A percentile compares a stretch with the other conserved stretches of the same genome.
Conservation (phyloP, 1,140 invertebrate species). For the Aphaenogaster rudis region DNA sequence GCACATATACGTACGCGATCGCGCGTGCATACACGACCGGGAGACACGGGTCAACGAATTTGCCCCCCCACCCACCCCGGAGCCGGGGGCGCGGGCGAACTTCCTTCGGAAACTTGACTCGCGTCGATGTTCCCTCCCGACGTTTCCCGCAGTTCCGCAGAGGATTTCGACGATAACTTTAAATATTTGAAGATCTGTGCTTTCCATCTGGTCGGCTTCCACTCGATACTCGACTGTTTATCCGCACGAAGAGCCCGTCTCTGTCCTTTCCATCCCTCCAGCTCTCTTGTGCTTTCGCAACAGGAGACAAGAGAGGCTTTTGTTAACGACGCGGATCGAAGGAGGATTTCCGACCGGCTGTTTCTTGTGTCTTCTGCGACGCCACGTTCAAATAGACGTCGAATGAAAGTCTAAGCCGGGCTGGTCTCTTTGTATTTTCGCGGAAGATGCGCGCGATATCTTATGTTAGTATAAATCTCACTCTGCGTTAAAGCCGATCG, state of each 20-base stretch:
- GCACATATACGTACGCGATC: background rate
- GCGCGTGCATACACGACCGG: background rate
- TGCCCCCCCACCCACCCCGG: background rate
- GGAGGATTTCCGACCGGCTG: conserved; percentile 16
- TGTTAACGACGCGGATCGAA: conserved; percentile 49
- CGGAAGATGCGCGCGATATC: conserved; percentile 30
- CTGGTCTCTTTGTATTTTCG: conserved; percentile 27
- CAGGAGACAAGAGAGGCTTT: conserved; percentile 11
- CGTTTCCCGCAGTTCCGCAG: conserved; percentile 20
- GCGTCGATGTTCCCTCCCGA: background rate
- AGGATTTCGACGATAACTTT: conserved; percentile 56
- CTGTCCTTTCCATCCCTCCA: background rate
- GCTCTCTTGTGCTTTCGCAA: background rate
- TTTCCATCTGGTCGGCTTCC: conserved; percentile 19
- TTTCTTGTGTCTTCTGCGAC: conserved; percentile 38
- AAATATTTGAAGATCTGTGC: conserved; percentile 64
- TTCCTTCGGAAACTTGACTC: conserved; percentile 46
- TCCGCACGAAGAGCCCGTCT: conserved; percentile 6
- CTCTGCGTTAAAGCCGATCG: conserved; percentile 44
- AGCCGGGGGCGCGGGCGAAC: background rate
- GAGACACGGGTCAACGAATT: conserved; percentile 52
- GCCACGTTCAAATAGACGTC: conserved; percentile 40
- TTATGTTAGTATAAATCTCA: conserved; percentile 48
- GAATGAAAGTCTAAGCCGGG: conserved; percentile 40
- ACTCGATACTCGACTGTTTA: conserved; percentile 50